Conservation (phyloP, 92 coral and sea anemone species). For the Micromussa lordhowensis region DNA sequence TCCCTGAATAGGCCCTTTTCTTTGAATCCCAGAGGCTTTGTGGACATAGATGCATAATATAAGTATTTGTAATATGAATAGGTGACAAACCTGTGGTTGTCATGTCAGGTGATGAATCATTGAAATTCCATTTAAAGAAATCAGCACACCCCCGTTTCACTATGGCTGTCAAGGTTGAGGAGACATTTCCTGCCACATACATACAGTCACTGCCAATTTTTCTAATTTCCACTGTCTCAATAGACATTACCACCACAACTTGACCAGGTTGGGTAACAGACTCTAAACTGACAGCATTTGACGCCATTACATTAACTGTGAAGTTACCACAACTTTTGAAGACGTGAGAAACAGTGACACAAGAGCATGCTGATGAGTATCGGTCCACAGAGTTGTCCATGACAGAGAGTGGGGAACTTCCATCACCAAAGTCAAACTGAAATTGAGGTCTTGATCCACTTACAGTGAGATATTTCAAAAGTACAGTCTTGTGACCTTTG, state of each 20-base stretch:
- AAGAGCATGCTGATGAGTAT: conserved; percentile 4
- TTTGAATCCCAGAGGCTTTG: no score
- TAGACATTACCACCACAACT: not conserved
- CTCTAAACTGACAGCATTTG: conserved; percentile 47
- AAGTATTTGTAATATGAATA: not conserved
- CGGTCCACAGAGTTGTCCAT: not conserved
- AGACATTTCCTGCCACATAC: conserved; percentile 8
- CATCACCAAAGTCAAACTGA: conserved; percentile 58
- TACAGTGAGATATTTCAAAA: conserved; percentile 38
- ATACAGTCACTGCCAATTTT: not conserved
- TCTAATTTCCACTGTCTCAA: not conserved
- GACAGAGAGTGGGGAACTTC: not conserved
- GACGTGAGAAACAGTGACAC: conserved; percentile 41
- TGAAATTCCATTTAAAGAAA: conserved; percentile 61
- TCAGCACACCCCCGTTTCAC: conserved; percentile 34
- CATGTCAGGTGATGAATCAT: conserved; percentile 42
- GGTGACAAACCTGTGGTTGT: conserved; percentile 46
- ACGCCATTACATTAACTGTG: conserved; percentile 33
- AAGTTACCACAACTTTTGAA: conserved; percentile 59
- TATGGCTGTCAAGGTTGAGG: conserved; percentile 9
- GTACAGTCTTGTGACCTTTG: not conserved
- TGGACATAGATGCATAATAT: no score
- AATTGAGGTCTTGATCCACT: conserved; percentile 63
- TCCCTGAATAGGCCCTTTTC: no score
- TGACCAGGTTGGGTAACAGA: conserved; percentile 9